phyloP scores from a whole-genome alignment of 2,113 vertebrate genomes.

The Brienomyrus brachyistius region DNA sequence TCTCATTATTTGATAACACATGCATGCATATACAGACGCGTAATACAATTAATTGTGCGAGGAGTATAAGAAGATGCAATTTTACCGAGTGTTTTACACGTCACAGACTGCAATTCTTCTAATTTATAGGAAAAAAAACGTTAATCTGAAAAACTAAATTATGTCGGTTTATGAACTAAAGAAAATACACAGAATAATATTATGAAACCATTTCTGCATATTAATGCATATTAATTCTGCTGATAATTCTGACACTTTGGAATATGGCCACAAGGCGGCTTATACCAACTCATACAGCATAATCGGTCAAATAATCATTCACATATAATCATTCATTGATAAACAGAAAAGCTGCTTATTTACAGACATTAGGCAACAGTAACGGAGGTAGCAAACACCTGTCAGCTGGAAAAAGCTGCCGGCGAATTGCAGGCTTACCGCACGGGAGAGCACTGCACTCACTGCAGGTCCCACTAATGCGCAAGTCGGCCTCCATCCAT shows the following conservation, averaged over 20 bases:
- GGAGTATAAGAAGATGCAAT: background rate
- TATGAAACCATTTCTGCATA: background rate
- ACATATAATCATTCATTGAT: background rate
- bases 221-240: background rate
- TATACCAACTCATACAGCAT: background rate
- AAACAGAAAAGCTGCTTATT: background rate
- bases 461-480: background rate
- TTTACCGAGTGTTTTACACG: background rate
- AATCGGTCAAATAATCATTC: background rate
- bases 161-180: background rate
- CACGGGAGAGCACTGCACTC: background rate
- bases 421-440: background rate
- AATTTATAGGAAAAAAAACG: background rate
- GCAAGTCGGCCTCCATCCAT: background rate
- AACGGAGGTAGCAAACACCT: background rate
- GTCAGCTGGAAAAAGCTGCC: background rate
- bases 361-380: background rate
- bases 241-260: background rate
- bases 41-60: background rate
- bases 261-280: background rate
- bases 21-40: background rate
- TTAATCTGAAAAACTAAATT: background rate
- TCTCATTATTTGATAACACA: background rate
- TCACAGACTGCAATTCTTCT: background rate
- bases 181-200: background rate